These are phyloP conservation scores for Okapia johnstoni DNA, from an alignment of 2,113 vertebrate species.

Conservation along the genomic window DNA sequence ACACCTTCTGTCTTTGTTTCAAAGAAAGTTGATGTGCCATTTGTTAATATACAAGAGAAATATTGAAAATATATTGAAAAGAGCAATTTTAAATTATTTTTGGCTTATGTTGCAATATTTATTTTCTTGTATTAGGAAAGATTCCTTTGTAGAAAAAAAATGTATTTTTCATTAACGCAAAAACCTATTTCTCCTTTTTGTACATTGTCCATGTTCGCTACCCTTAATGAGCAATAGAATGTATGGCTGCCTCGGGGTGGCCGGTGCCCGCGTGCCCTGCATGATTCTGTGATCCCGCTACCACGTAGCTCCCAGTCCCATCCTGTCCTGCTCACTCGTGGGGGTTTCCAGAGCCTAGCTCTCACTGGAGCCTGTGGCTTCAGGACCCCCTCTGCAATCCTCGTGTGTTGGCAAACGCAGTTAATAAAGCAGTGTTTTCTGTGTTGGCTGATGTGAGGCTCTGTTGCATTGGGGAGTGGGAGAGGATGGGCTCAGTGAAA, in stretches of 20 bases:
- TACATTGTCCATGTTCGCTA: constrained; percentile 96
- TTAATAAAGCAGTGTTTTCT: constrained; percentile 99
- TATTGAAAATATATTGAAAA: constrained; percentile 99
- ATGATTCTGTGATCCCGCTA: constrained; percentile 89
- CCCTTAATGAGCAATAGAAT: constrained; percentile 98
- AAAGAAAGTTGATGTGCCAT: constrained; percentile 99
- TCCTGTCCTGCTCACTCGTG: constrained; percentile 72
- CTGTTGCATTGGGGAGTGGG: neutral
- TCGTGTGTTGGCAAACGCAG: constrained; percentile 94
- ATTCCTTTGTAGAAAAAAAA: constrained; percentile 99
- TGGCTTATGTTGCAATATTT: constrained; percentile 99
- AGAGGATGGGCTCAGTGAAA: neutral
- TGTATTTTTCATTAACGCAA: constrained; percentile 99
- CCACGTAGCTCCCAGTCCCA: constrained; percentile 79
- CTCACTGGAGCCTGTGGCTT: constrained; percentile 70
- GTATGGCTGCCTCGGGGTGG: constrained; percentile 85
- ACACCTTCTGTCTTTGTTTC: constrained; percentile 97
- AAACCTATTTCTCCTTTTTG: constrained; percentile 99
- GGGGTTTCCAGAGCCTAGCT: neutral
- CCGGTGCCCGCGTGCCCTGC: constrained; percentile 89
- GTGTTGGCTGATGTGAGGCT: constrained; percentile 79
- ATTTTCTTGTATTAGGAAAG: constrained; percentile 99
- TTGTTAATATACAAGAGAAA: constrained; percentile 99
- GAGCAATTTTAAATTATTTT: constrained; percentile 99
- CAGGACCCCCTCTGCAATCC: constrained; percentile 82